Base-by-base conservation (phyloP, 2,888 invertebrate species). In the Uropetala carovei region DNA sequence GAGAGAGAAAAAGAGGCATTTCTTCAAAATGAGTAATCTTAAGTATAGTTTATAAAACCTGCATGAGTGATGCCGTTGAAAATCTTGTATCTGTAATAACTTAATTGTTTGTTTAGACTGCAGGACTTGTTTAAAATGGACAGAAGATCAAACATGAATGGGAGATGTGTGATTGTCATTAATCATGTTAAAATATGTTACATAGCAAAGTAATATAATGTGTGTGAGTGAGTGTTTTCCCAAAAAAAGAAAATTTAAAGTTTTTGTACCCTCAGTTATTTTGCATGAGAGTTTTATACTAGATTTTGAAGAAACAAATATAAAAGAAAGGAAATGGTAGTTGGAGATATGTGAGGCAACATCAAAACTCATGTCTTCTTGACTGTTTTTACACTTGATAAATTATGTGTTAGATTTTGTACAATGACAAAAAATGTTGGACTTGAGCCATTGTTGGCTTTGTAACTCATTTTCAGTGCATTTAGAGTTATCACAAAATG, bases 1-100 rank as follows among this genome's bases (percentile, higher is more conserved):
- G 89, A 89, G 89, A 89, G 89, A 89, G 89, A 89, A 89, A 89
- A 89, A 89, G 89, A 89, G 89, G 89, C 89, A 89, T 89, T 89
- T 89, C 89, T 89, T 89, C 89, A 89, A 89, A 89, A 89, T 89
- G 89, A 89, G 64, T 89, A 89, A 89, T 64, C 89, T 89, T 89
- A 64, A 30, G 43, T 89, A 89, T 89, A 89, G 89, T 89, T 89
- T 64, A 43, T 64, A 64, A 89, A 89, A 89, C 56, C 89, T 89
- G 89, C 89, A 89, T 89, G 89, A 89, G 89, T 43, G 60, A 64
- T 64, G 68, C 60, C 43, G 64, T 89, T 89, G 64, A 89, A 64
- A 64, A 89, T 64, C 89, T 56, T 89, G 64, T 83, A 89, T 89
- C 89, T 89, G 64, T 89, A 89, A 89, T 60, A 27, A 89, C 89